A percentile compares a stretch with the other conserved stretches of the same genome.
phyloP scores from a whole-genome alignment of 2,797 vertebrate species.

The Sebastiscus tertius region DNA sequence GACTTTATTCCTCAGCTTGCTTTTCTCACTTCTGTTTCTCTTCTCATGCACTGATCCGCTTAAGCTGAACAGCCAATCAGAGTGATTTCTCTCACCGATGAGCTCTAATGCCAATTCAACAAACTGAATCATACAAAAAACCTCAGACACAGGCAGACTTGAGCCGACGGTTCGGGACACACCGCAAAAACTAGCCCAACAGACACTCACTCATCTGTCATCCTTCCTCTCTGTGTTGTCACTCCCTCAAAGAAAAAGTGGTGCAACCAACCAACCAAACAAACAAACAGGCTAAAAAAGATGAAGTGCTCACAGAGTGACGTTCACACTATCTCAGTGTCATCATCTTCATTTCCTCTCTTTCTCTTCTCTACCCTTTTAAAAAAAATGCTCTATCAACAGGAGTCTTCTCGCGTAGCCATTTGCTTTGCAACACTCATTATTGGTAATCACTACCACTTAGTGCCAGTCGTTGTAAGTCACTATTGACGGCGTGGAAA shows the following conservation, averaged over 20 bases:
- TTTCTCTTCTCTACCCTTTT: neutral
- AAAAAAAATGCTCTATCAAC: neutral
- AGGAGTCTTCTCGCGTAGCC: neutral
- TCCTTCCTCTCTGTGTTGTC: neutral
- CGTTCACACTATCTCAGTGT: neutral
- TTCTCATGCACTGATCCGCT: no score
- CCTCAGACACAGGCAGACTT: fast-evolving
- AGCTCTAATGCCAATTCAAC: fast-evolving
- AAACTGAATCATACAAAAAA: no score
- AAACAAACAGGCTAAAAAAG: neutral
- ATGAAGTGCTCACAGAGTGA: neutral
- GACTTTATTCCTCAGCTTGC: no score
- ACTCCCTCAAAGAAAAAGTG: neutral
- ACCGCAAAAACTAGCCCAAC: no score
- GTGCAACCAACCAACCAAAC: neutral
- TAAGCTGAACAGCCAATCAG: no score
- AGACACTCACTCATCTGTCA: neutral
- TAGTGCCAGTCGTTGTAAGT: constrained; percentile 42
- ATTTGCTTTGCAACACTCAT: constrained; percentile 46
- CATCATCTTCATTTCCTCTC: neutral
- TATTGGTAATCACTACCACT: constrained; percentile 63
- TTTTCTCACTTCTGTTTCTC: no score
- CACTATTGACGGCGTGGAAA: constrained; percentile 43
- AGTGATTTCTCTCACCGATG: no score
- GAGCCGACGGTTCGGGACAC: no score